These are phyloP conservation scores for Promerops cafer DNA, from an alignment of 2,113 vertebrate species.

Conservation along the genomic window DNA sequence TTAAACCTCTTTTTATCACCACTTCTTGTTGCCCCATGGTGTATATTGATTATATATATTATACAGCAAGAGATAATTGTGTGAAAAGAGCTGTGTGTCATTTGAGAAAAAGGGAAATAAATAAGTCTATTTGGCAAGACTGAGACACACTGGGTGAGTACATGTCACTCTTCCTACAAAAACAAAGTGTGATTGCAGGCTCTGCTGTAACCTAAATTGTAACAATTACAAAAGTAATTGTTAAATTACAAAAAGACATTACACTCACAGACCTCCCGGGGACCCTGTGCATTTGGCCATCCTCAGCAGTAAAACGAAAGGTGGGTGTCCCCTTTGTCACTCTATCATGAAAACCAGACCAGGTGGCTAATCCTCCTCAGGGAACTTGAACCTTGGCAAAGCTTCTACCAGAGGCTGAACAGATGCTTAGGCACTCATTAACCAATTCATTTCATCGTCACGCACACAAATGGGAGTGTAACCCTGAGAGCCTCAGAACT, in stretches of 20 bases:
- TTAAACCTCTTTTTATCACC: constrained; percentile 20
- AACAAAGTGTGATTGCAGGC: not conserved
- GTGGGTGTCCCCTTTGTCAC: constrained; percentile 55
- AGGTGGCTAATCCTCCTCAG: constrained; percentile 66
- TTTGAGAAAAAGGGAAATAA: constrained; percentile 17
- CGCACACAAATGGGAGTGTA: constrained; percentile 1
- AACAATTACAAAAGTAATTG: not conserved
- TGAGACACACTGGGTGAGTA: not conserved
- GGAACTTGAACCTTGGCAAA: constrained; percentile 61
- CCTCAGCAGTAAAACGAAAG: not conserved
- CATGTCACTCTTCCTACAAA: not conserved
- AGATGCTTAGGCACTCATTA: constrained; percentile 61
- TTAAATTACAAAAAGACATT: not conserved
- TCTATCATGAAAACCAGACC: constrained; percentile 40
- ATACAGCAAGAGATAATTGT: not conserved
- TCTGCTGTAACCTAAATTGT: not conserved
- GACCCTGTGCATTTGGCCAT: not conserved
- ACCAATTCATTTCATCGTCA: constrained; percentile 54
- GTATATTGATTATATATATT: constrained; percentile 40
- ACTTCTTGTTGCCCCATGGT: constrained; percentile 36
- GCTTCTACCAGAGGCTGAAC: constrained; percentile 48
- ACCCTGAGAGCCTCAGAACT: constrained; percentile 11
- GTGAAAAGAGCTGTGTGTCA: not conserved
- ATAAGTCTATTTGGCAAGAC: not conserved
- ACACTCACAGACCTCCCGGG: not conserved